Percentiles rank a stretch among this genome's conserved stretches.
Evolutionary conservation across 2,888 invertebrate genomes (phyloP).

Genomic region (Dugesia japonica): DNA sequence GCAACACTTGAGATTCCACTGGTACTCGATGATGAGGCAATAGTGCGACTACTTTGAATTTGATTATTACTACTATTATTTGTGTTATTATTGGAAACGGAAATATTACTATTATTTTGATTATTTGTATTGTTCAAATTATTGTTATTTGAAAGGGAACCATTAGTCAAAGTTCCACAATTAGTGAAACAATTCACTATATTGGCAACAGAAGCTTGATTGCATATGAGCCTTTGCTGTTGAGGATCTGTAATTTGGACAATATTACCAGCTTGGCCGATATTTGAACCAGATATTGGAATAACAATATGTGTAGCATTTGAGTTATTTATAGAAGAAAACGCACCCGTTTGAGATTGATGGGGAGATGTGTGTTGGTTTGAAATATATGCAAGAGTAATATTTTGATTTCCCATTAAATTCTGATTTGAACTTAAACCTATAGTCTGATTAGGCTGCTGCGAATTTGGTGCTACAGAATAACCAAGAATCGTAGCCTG

Average conservation of each 20-base stretch:
- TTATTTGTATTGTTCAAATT: neutral
- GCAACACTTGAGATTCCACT: conserved; percentile 20
- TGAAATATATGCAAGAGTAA: neutral
- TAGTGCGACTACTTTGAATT: neutral
- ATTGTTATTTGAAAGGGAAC: neutral
- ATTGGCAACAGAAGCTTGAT: neutral
- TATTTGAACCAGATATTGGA: conserved; percentile 1
- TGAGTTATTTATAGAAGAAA: neutral
- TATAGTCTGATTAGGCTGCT: neutral
- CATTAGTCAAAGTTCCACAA: neutral
- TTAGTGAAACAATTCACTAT: neutral
- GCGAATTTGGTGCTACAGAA: conserved; percentile 11
- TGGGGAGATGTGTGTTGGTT: conserved; percentile 6
- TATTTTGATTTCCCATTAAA: conserved; percentile 1
- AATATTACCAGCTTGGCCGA: neutral
- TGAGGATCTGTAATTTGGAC: conserved; percentile 2
- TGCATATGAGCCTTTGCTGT: neutral
- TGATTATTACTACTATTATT: neutral
- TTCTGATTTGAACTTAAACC: neutral
- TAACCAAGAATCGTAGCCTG: neutral
- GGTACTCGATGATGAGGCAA: neutral
- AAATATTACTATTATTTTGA: neutral
- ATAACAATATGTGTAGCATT: neutral
- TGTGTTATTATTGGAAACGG: neutral
- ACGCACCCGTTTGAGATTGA: neutral